Evolutionary conservation across 1,140 invertebrate species (phyloP).

Genomic region (Zaprionus africanus): DNA sequence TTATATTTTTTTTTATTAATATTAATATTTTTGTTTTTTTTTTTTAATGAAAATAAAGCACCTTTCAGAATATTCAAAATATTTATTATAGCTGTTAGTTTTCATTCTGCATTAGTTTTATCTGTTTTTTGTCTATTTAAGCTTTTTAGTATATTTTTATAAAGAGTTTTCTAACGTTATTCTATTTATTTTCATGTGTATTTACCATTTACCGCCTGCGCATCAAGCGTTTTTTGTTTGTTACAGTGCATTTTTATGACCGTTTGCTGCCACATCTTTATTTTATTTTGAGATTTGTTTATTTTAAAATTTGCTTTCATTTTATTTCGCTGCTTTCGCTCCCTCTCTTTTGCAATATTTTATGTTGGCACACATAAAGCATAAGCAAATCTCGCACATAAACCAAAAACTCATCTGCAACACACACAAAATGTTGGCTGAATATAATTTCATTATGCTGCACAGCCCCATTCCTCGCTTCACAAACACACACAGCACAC

Average conservation of each 20-base stretch:
- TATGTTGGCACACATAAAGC: slow-evolving; percentile 54
- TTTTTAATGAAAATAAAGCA: too few species aligned
- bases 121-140: not conserved
- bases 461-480: not conserved
- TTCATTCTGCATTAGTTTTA: too few species aligned
- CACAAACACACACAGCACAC: not conserved
- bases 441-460: slow-evolving; percentile 71
- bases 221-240: slow-evolving; percentile 22
- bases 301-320: slow-evolving; percentile 51
- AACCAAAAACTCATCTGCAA: slow-evolving; percentile 55
- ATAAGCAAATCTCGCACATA: slow-evolving; percentile 56
- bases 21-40: not conserved
- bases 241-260: slow-evolving; percentile 9
- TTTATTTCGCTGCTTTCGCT: slow-evolving; percentile 48
- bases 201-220: not conserved
- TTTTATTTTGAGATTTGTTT: slow-evolving; percentile 26
- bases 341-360: slow-evolving; percentile 32
- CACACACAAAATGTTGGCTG: slow-evolving; percentile 48
- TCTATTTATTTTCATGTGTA: not conserved
- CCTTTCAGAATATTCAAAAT: too few species aligned
- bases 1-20: slow-evolving; percentile 18
- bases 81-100: too few species aligned
- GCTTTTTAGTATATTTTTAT: not conserved
- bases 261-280: slow-evolving; percentile 5
- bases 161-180: not conserved